Base-by-base conservation (phyloP, 2,888 invertebrate genomes). In the Cantharis flavilabris region DNA sequence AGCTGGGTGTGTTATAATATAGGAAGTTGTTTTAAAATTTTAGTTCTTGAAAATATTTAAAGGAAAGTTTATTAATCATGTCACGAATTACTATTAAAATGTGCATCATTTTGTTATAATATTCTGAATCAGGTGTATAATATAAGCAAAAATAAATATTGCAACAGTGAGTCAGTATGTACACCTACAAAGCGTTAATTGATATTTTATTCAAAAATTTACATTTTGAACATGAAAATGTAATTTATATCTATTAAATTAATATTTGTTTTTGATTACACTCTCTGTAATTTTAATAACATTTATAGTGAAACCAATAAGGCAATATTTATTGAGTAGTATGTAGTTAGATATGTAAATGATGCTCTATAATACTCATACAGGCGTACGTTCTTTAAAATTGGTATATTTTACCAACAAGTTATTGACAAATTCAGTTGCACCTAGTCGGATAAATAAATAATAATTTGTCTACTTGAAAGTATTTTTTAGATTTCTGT, bases 131-230 rank as follows among this genome's bases (percentile, higher is more conserved):
- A 26, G 26, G 49, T 49, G 49, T 49, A 26, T 26, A 33, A 13
- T 49, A 49, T 49, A n/a, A 49, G 5, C 49, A 49, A 49, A 5
- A 49, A 49, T 49, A n/a, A n/a, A 49, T 49, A 67, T 67, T 67
- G 26, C 65, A 26, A 23, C 13, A 18, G 65, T 67, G 65, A 67
- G 65, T 67, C 65, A 67, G n/a, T 16, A 1, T 49, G n/a, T 26
- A 67, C 65, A 26, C 65, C 65, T 67, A 67, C 65, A 67, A 67
- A 67, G n/a, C 9, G 3, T n/a, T 67, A 23, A 67, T 67, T 23
- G 23, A 67, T 67, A 67, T 23, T 67, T 67, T 67, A 67, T 67
- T n/a, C 65, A 67, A 67, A 9, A 67, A 67, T 67, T 67, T 67
- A 67, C 9, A 67, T 67, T n/a, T 67, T 67, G n/a, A 67, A 67